These are phyloP conservation scores for Premnoplex brunnescens DNA, from an alignment of 2,797 vertebrate genomes.

Conservation along the genomic window DNA sequence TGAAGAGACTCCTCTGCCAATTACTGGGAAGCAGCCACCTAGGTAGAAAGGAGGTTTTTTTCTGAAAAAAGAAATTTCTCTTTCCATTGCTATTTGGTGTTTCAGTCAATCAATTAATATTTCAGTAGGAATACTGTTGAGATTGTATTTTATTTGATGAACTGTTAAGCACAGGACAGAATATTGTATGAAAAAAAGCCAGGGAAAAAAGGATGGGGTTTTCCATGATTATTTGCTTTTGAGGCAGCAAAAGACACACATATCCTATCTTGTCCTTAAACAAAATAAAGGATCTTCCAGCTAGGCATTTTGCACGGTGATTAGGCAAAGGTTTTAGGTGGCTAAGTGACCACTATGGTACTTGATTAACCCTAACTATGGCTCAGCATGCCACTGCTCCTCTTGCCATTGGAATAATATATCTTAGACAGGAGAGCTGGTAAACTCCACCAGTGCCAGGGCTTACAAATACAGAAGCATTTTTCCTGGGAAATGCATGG, in stretches of 20 bases:
- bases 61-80: neutral
- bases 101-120: neutral
- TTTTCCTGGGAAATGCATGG: neutral
- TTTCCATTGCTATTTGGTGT: neutral
- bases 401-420: neutral
- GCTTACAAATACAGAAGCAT: neutral
- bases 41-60: neutral
- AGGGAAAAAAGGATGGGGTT: accelerated
- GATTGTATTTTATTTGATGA: neutral
- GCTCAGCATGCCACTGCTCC: neutral
- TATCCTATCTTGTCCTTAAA: neutral
- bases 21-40: neutral
- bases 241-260: neutral
- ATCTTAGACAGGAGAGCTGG: neutral
- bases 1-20: neutral
- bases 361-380: neutral
- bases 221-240: neutral
- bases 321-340: neutral
- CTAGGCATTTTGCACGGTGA: neutral
- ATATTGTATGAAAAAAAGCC: neutral
- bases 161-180: neutral
- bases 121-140: neutral
- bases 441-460: neutral
- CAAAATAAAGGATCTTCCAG: neutral
- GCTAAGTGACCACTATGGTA: neutral